These are phyloP conservation scores for Entosphenus tridentatus DNA, from an alignment of 2,113 vertebrate genomes.

Conservation along the genomic window DNA sequence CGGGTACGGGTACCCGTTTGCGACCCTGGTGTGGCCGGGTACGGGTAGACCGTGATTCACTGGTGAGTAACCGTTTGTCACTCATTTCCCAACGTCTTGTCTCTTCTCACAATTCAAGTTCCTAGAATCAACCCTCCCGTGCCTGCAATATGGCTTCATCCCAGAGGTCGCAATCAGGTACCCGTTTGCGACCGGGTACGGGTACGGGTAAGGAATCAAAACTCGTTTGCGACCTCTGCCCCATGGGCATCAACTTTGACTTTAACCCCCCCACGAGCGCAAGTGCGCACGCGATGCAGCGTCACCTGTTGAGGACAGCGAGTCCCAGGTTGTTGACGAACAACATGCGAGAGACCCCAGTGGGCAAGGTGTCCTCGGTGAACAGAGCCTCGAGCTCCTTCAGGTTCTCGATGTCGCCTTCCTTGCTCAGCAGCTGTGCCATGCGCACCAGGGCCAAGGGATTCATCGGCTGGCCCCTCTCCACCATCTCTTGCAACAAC, in stretches of 20 bases:
- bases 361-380: conserved; percentile 10
- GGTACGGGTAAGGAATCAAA: too few species aligned
- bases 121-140: too few species aligned
- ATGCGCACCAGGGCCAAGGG: conserved; percentile 23
- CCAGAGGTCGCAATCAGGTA: too few species aligned
- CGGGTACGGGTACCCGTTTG: too few species aligned
- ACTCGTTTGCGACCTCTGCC: neutral
- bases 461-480: conserved; percentile 21
- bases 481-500: conserved; percentile 24
- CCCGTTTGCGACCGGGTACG: too few species aligned
- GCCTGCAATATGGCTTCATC: too few species aligned
- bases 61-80: too few species aligned
- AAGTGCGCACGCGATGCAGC: conserved; percentile 7
- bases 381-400: conserved; percentile 27
- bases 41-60: too few species aligned
- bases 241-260: neutral
- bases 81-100: too few species aligned
- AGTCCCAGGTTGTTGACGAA: conserved; percentile 42
- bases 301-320: conserved; percentile 53
- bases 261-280: neutral
- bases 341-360: conserved; percentile 31
- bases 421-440: conserved; percentile 25
- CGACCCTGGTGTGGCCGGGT: too few species aligned
- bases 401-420: conserved; percentile 32
- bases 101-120: too few species aligned